Conservation (phyloP, 2,797 vertebrate genomes). For the Anas flavirostris region DNA sequence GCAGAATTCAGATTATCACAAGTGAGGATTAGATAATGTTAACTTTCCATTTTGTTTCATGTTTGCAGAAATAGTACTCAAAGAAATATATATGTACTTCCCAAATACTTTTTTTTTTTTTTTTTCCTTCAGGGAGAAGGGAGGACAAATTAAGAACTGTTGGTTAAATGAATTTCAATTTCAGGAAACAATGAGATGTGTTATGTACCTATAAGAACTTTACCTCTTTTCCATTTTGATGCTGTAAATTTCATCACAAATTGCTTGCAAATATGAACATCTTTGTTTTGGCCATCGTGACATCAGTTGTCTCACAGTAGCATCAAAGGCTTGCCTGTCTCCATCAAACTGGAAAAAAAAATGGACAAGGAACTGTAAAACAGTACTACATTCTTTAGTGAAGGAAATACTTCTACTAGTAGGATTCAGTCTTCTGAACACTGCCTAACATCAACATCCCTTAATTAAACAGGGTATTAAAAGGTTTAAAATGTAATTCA, state of each 20-base stretch:
- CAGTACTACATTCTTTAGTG: not conserved
- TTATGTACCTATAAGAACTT: not conserved
- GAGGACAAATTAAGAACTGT: not conserved
- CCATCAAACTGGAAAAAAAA: slow-evolving; percentile 84
- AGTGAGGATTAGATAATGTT: not conserved
- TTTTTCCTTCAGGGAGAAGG: not conserved
- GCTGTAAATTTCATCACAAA: slow-evolving; percentile 94
- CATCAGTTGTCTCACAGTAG: slow-evolving; percentile 90
- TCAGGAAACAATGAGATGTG: not conserved
- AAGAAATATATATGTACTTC: not conserved
- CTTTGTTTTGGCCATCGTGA: slow-evolving; percentile 93
- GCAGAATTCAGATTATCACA: not conserved
- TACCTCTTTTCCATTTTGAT: slow-evolving; percentile 92
- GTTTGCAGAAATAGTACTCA: not conserved
- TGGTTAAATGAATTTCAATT: not conserved
- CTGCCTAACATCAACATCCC: not conserved
- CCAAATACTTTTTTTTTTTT: not conserved
- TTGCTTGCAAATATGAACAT: slow-evolving; percentile 87
- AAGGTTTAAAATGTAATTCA: not conserved
- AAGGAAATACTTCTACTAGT: not conserved
- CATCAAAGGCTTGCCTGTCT: slow-evolving; percentile 89
- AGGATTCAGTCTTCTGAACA: not conserved
- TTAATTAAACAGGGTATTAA: not conserved
- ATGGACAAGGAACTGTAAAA: not conserved
- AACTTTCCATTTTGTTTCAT: not conserved